phyloP scores from a whole-genome alignment of 2,113 vertebrate genomes.

The Chaetorhynchus papuensis region DNA sequence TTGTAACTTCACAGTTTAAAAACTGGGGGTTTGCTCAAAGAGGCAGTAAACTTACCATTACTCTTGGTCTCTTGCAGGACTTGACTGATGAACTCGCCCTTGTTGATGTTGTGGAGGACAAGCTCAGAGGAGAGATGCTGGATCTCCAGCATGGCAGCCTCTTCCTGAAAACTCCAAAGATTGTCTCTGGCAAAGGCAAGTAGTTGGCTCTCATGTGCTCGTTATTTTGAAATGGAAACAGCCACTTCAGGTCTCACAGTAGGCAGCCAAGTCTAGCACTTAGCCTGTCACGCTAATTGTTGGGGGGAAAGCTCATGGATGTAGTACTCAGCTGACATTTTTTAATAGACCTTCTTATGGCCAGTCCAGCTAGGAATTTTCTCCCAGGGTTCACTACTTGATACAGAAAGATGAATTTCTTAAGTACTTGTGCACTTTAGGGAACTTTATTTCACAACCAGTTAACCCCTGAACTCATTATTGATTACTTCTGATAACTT shows the following conservation, averaged over 20 bases:
- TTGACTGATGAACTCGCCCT: slow-evolving; percentile 93
- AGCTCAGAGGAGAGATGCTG: slow-evolving; percentile 93
- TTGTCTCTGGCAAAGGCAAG: slow-evolving; percentile 93
- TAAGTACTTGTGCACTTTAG: background rate
- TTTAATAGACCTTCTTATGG: background rate
- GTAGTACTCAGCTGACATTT: background rate
- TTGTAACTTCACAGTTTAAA: background rate
- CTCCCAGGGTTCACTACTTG: background rate
- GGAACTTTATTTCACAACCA: background rate
- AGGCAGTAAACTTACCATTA: background rate
- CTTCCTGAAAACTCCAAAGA: slow-evolving; percentile 94
- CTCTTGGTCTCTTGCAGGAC: slow-evolving; percentile 75
- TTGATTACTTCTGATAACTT: background rate
- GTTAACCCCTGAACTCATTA: background rate
- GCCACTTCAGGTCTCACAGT: background rate
- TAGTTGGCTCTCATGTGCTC: background rate
- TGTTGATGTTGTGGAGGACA: slow-evolving; percentile 97
- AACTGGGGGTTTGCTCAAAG: background rate
- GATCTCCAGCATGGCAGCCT: slow-evolving; percentile 97
- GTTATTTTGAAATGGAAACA: background rate
- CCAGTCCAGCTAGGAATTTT: background rate
- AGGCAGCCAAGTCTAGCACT: background rate
- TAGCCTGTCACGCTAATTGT: background rate
- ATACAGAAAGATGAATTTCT: background rate
- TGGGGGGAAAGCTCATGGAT: background rate